Evolutionary conservation across 2,113 vertebrate species (phyloP).

Genomic region (Carollia perspicillata): DNA sequence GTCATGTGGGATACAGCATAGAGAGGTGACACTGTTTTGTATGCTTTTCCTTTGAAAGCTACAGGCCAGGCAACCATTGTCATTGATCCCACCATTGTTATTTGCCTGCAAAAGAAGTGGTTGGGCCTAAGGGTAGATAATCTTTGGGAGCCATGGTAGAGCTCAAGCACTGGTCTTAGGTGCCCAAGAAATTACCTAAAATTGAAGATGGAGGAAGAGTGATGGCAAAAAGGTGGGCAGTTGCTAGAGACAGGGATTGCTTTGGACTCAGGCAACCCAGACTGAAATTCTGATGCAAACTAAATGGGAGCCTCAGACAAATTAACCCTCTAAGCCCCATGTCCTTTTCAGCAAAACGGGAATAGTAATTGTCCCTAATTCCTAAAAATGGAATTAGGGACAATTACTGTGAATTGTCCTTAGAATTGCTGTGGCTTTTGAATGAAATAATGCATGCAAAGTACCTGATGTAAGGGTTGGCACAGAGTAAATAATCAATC

Average conservation of each 20-base stretch:
- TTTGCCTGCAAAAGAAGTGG: not conserved
- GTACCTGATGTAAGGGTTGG: not conserved
- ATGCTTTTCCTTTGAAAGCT: not conserved
- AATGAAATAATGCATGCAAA: not conserved
- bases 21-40: not conserved
- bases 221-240: not conserved
- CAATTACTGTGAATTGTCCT: no score
- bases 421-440: not conserved
- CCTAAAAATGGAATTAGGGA: no score
- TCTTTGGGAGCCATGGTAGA: no score
- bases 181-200: not conserved
- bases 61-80: not conserved
- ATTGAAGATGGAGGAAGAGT: not conserved
- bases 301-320: not conserved
- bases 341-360: not conserved
- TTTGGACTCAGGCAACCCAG: not conserved
- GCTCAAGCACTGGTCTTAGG: not conserved
- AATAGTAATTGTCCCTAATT: not conserved
- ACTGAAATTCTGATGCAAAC: not conserved
- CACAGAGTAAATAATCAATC: not conserved
- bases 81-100: not conserved
- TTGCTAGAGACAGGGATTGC: not conserved
- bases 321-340: not conserved
- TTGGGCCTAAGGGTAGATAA: no score
- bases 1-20: not conserved